Evolutionary conservation across 1,140 invertebrate species (phyloP).

Genomic region (Armadillidium nasatum): DNA sequence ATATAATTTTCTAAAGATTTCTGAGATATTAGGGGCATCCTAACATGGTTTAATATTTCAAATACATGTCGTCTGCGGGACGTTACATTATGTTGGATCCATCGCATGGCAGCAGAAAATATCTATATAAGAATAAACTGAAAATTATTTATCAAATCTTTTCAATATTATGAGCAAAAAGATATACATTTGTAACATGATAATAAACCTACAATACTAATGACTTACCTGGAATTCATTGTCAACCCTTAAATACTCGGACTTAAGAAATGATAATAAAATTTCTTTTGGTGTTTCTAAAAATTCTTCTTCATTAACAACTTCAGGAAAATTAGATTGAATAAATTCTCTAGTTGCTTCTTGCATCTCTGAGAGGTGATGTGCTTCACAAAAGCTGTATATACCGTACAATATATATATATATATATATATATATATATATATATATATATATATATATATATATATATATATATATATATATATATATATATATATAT

Average conservation of each 20-base stretch:
- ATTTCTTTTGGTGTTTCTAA: constrained; percentile 75
- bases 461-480: constrained; percentile 17
- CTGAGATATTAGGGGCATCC: constrained; percentile 77
- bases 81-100: constrained; percentile 79
- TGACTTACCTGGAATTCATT: constrained; percentile 75
- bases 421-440: constrained; percentile 5
- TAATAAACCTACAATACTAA: background rate
- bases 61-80: constrained; percentile 77
- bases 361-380: constrained; percentile 76
- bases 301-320: constrained; percentile 75
- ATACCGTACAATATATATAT: no score
- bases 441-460: constrained; percentile 6
- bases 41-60: constrained; percentile 75
- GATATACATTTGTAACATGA: background rate
- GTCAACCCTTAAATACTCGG: constrained; percentile 83
- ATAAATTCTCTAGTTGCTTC: constrained; percentile 77
- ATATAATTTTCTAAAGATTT: constrained; percentile 74
- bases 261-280: constrained; percentile 71
- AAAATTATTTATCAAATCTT: no score
- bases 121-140: constrained; percentile 56
- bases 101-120: constrained; percentile 81
- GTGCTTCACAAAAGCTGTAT: constrained; percentile 80
- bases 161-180: no score
- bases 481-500: constrained; percentile 17
- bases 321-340: constrained; percentile 79